Evolutionary conservation across 2,113 vertebrate genomes (phyloP).

Genomic region (Naja naja): DNA sequence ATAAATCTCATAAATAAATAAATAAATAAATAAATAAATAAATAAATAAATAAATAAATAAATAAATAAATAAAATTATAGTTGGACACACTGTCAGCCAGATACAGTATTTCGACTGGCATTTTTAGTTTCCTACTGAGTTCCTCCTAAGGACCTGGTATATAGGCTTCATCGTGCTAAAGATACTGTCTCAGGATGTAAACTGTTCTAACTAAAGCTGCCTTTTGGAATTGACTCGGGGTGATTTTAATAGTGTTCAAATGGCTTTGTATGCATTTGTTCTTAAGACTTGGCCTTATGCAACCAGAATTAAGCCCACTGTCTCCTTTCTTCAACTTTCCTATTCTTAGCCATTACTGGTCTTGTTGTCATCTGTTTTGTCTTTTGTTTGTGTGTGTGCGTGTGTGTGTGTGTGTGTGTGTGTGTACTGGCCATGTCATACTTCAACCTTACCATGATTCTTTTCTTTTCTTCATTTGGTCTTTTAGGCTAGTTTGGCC

Average conservation of each 20-base stretch:
- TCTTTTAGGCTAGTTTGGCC: background rate
- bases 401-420: background rate
- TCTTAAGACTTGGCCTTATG: background rate
- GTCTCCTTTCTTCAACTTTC: background rate
- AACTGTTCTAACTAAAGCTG: background rate
- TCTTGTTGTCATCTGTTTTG: background rate
- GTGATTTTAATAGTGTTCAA: background rate
- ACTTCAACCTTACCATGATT: background rate
- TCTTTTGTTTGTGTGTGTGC: no score
- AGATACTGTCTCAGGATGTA: background rate
- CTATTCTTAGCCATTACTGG: background rate
- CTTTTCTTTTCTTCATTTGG: background rate
- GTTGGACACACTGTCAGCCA: background rate
- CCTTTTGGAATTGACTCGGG: background rate
- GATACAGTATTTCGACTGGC: background rate
- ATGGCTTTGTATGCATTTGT: background rate
- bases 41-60: no score
- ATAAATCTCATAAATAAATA: no score
- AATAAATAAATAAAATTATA: no score
- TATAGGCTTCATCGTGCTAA: background rate
- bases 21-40: no score
- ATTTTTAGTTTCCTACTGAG: background rate
- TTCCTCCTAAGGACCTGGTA: background rate
- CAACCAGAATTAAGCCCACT: background rate
- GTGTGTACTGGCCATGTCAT: background rate